Evolutionary conservation across 2,797 vertebrate species (phyloP).

Genomic region (Jordanella pulchra): DNA sequence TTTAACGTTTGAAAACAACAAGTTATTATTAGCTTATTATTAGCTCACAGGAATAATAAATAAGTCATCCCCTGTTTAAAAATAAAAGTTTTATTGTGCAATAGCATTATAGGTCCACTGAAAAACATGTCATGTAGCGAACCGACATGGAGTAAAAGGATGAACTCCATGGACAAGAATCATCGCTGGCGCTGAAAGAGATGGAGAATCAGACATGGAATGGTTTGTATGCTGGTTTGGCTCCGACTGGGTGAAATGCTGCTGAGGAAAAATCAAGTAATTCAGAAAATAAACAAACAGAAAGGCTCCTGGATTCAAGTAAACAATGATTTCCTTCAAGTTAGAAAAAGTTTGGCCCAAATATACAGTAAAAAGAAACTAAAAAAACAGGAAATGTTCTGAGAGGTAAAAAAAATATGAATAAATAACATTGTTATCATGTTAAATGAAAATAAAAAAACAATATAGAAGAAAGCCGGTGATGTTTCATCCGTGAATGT

Average conservation of each 20-base stretch:
- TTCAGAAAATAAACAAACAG: slow-evolving; percentile 30
- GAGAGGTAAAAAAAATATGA: slow-evolving; percentile 26
- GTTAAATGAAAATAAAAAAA: slow-evolving; percentile 29
- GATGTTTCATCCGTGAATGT: slow-evolving; percentile 34
- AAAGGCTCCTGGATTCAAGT: slow-evolving; percentile 48
- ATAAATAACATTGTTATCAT: slow-evolving; percentile 29
- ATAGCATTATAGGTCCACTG: slow-evolving; percentile 62
- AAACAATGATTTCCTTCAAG: slow-evolving; percentile 52
- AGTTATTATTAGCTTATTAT: not conserved
- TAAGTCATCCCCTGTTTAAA: not conserved
- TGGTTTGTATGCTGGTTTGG: slow-evolving; percentile 55
- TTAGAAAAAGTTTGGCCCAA: slow-evolving; percentile 44
- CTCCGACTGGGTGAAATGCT: slow-evolving; percentile 11
- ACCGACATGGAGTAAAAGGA: slow-evolving; percentile 42
- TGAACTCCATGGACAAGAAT: slow-evolving; percentile 59
- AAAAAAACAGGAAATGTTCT: not conserved
- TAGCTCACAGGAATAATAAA: not conserved
- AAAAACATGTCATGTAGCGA: slow-evolving; percentile 39
- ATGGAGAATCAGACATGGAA: slow-evolving; percentile 9
- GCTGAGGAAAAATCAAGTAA: not conserved
- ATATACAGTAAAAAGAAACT: slow-evolving; percentile 3
- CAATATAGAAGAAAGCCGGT: slow-evolving; percentile 23
- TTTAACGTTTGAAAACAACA: not conserved
- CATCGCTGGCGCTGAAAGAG: not conserved
- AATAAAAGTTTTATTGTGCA: slow-evolving; percentile 70